phyloP scores from a whole-genome alignment of 2,113 vertebrate species.

The Hirundichthys speculiger region DNA sequence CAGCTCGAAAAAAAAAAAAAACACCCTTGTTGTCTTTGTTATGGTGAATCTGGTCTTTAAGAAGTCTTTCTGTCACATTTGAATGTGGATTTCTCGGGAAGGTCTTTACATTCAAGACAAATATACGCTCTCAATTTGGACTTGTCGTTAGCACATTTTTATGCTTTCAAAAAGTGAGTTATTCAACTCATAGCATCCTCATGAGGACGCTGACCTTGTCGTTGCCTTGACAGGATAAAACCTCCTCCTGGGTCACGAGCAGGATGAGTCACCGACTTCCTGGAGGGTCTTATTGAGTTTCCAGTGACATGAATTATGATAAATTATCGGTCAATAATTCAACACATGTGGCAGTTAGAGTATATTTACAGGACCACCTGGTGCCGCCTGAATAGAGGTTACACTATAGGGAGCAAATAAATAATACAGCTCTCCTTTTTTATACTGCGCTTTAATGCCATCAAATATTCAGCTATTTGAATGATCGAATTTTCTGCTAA shows the following conservation, averaged over 20 bases:
- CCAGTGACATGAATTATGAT: conserved; percentile 79
- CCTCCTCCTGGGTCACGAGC: conserved; percentile 43
- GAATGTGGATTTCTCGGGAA: conserved; percentile 15
- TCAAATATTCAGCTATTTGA: conserved; percentile 85
- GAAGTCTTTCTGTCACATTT: conserved; percentile 24
- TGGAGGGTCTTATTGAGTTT: conserved; percentile 67
- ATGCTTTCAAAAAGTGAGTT: not conserved
- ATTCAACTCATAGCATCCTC: not conserved
- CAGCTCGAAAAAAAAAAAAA: conserved; percentile 49
- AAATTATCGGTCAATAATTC: conserved; percentile 83
- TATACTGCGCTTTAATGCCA: conserved; percentile 74
- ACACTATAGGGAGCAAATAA: conserved; percentile 76
- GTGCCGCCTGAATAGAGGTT: conserved; percentile 58
- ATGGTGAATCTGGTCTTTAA: conserved; percentile 43
- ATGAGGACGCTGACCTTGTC: conserved; percentile 33
- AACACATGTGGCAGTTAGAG: conserved; percentile 64
- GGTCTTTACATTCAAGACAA: not conserved
- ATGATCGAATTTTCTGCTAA: conserved; percentile 79
- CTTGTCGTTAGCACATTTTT: not conserved
- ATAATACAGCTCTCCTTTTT: conserved; percentile 77
- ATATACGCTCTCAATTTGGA: too few species aligned
- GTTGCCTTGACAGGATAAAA: conserved; percentile 30
- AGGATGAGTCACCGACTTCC: conserved; percentile 30
- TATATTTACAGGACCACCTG: conserved; percentile 76
- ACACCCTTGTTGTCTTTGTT: conserved; percentile 47